Conservation (phyloP, 2,888 invertebrate species). For the Apamea monoglypha region DNA sequence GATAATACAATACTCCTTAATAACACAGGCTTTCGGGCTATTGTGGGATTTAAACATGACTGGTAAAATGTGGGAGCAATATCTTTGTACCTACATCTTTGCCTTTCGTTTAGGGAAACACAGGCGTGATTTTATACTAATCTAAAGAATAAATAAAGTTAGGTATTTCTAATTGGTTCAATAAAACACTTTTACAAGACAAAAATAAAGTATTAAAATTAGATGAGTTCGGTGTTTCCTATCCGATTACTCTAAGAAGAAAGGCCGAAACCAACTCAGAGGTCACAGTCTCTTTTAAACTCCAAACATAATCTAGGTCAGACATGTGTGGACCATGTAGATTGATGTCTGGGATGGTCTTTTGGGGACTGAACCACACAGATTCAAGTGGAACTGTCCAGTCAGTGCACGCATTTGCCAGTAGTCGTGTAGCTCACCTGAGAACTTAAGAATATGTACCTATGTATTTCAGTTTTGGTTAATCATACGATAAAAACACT, state of each 20-base stretch:
- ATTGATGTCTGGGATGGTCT: not conserved
- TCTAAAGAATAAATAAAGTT: too few species aligned
- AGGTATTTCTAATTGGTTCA: too few species aligned
- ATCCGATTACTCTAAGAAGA: not conserved
- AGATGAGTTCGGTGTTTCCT: too few species aligned
- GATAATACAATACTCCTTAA: too few species aligned
- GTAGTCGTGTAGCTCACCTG: not conserved
- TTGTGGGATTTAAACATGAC: too few species aligned
- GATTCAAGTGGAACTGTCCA: not conserved
- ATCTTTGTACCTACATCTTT: too few species aligned
- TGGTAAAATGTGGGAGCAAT: too few species aligned
- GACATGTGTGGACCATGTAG: not conserved
- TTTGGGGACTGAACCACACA: not conserved
- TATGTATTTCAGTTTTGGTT: slow-evolving; percentile 12
- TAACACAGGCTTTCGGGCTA: too few species aligned
- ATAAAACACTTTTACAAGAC: too few species aligned
- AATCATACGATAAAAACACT: slow-evolving; percentile 10
- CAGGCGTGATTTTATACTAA: too few species aligned
- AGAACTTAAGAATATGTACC: not conserved
- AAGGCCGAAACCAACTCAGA: not conserved
- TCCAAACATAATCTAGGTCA: not conserved
- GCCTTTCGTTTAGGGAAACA: too few species aligned
- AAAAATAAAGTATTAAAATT: too few species aligned
- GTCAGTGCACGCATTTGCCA: not conserved
- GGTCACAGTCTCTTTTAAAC: not conserved